phyloP scores from a whole-genome alignment of 2,888 invertebrate species.

The Oscheius sp. region DNA sequence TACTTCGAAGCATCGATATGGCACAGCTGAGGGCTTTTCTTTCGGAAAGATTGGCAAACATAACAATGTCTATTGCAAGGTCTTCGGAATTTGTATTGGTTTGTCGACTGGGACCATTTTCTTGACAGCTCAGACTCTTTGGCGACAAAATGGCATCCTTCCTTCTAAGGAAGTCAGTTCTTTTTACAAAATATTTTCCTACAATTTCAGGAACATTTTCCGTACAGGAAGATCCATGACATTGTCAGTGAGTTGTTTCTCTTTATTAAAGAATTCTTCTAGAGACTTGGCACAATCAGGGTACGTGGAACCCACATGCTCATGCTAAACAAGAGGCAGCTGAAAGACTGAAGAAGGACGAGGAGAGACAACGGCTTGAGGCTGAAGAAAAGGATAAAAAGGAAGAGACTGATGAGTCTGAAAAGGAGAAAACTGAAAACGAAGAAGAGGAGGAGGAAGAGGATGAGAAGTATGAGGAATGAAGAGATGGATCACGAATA shows the following conservation, averaged over 20 bases:
- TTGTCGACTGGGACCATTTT: background rate
- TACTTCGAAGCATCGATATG: background rate
- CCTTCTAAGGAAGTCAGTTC: background rate
- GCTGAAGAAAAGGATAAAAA: background rate
- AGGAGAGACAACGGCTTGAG: background rate
- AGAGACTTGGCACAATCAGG: background rate
- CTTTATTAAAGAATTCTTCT: background rate
- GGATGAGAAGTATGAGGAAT: background rate
- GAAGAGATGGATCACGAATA: background rate
- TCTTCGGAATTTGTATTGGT: conserved; percentile 1
- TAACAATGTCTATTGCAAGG: background rate
- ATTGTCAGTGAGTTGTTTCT: background rate
- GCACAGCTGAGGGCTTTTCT: background rate
- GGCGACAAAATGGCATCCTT: background rate
- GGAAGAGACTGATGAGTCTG: background rate
- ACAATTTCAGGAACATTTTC: background rate
- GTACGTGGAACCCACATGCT: background rate
- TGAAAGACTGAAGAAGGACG: no score
- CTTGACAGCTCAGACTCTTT: background rate
- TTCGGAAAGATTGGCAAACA: background rate
- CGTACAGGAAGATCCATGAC: background rate
- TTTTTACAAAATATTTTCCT: no score
- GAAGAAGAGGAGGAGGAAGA: background rate
- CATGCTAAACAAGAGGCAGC: no score
- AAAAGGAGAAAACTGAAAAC: background rate